phyloP scores from a whole-genome alignment of 2,797 vertebrate genomes.

The Chelonia mydas region DNA sequence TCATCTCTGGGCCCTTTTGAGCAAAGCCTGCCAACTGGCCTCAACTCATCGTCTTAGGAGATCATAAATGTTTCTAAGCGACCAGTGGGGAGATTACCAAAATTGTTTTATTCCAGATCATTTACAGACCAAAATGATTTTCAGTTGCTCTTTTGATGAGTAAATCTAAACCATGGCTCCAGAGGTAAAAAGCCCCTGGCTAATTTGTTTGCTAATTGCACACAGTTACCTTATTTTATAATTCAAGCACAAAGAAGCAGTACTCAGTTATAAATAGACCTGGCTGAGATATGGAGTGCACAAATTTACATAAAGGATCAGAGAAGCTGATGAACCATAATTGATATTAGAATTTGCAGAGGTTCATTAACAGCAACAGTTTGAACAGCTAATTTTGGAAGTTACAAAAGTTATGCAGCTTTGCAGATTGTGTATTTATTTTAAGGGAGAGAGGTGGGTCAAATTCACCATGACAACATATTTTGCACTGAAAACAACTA shows the following conservation, averaged over 20 bases:
- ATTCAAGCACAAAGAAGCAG: not conserved
- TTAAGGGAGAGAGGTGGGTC: not conserved
- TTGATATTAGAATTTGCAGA: not conserved
- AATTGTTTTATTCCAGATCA: not conserved
- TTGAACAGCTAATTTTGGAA: not conserved
- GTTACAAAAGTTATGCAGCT: not conserved
- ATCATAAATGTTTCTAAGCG: slow-evolving; percentile 26
- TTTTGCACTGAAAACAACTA: not conserved
- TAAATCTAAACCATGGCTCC: not conserved
- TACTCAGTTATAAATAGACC: not conserved
- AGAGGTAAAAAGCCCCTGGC: not conserved
- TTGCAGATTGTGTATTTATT: not conserved
- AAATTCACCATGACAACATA: not conserved
- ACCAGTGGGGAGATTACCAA: not conserved
- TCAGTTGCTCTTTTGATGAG: not conserved
- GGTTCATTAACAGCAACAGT: not conserved
- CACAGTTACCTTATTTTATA: not conserved
- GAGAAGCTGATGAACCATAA: not conserved
- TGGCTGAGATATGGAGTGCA: accelerated
- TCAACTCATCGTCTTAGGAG: slow-evolving; percentile 21
- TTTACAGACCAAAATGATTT: not conserved
- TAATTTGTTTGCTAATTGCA: slow-evolving; percentile 9
- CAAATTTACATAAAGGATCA: not conserved
- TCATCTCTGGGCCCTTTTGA: not conserved
- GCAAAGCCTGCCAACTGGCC: slow-evolving; percentile 40